Percentiles rank a stretch among this genome's conserved stretches.
These are phyloP conservation scores for Grus americana DNA, from an alignment of 2,113 vertebrate species.

Conservation along the genomic window DNA sequence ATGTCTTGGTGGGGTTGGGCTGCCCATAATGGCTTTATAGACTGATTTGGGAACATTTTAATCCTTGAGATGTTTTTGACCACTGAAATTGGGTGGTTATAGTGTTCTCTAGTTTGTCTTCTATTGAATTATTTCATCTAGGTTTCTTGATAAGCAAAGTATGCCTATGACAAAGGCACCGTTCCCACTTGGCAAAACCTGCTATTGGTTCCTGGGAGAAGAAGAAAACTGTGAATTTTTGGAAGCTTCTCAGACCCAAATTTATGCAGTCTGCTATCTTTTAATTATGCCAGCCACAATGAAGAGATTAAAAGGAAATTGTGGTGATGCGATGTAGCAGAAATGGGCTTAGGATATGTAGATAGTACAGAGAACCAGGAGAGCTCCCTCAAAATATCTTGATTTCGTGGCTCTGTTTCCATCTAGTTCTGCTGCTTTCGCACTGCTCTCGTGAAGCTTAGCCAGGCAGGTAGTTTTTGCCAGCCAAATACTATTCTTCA, in stretches of 20 bases:
- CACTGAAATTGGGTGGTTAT: neutral
- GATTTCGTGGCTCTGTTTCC: neutral
- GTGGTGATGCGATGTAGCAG: neutral
- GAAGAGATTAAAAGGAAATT: neutral
- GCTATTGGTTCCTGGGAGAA: neutral
- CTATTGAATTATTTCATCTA: neutral
- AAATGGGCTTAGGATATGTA: neutral
- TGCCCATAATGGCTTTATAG: neutral
- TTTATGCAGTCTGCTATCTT: neutral
- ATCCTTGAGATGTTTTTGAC: neutral
- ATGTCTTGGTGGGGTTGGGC: neutral
- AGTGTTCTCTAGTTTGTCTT: neutral
- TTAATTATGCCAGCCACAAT: neutral
- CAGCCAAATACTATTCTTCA: neutral
- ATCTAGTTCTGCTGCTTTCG: neutral
- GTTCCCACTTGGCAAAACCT: neutral
- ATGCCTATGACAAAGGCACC: neutral
- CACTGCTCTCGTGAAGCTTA: neutral
- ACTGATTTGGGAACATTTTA: neutral
- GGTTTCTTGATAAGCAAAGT: neutral
- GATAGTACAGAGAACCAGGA: neutral
- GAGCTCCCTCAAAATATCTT: neutral
- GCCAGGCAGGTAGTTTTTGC: neutral
- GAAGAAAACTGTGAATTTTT: neutral
- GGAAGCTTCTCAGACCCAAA: neutral